A percentile compares a stretch with the other conserved stretches of the same genome.
Evolutionary conservation across 1,140 invertebrate genomes (phyloP).

Genomic region (Rhopalosiphum padi): DNA sequence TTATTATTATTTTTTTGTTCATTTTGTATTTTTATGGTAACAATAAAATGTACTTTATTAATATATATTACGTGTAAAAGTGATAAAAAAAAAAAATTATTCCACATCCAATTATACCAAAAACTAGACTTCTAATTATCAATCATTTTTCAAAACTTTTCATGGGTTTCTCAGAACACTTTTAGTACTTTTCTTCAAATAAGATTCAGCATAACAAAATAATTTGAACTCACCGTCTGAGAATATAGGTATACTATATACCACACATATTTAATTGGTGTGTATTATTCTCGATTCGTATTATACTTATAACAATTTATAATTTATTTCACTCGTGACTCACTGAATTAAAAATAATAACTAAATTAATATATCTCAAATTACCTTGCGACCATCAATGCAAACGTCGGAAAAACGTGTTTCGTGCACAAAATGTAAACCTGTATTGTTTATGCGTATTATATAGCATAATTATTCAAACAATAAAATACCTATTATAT

Average conservation of each 20-base stretch:
- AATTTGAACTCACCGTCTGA: background rate
- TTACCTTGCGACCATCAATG: background rate
- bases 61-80: background rate
- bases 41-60: background rate
- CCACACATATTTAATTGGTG: background rate
- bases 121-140: background rate
- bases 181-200: background rate
- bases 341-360: background rate
- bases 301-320: background rate
- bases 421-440: background rate
- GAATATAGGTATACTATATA: background rate
- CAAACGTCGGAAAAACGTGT: background rate
- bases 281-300: background rate
- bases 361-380: background rate
- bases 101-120: background rate
- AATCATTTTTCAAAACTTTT: constrained; percentile 19
- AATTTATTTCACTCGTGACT: background rate
- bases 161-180: background rate
- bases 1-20: background rate
- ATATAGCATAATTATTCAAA: too few species aligned
- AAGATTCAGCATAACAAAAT: background rate
- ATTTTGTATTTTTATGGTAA: background rate
- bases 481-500: too few species aligned
- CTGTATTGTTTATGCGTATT: too few species aligned
- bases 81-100: background rate